Conservation (phyloP, 2,113 vertebrate genomes). For the Mobula hypostoma region DNA sequence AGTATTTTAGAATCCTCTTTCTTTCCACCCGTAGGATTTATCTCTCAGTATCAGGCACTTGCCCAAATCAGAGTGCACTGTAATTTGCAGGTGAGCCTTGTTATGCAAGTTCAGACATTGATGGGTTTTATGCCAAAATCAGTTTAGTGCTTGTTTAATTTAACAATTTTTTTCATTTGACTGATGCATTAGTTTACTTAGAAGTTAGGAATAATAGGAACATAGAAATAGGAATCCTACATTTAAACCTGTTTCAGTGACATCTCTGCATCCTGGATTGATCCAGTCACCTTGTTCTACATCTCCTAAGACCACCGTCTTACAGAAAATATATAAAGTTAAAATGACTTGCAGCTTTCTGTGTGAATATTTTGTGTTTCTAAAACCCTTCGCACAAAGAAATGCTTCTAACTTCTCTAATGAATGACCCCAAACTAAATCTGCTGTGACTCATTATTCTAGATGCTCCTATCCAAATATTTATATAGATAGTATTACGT, state of each 20-base stretch:
- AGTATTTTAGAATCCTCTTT: background rate
- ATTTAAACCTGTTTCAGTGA: background rate
- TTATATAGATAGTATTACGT: background rate
- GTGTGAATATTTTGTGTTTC: background rate
- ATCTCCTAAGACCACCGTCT: background rate
- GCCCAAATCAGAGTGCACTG: background rate
- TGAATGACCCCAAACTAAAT: background rate
- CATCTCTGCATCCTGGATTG: background rate
- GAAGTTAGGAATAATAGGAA: background rate
- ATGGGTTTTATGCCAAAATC: background rate
- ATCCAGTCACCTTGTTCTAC: background rate
- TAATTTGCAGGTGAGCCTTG: background rate
- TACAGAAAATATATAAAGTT: background rate
- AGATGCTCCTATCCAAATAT: background rate
- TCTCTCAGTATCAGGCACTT: background rate
- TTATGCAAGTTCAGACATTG: background rate
- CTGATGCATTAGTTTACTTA: background rate
- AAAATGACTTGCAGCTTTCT: background rate
- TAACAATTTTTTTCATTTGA: background rate
- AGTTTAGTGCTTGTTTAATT: background rate
- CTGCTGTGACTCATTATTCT: background rate
- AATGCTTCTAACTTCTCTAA: background rate
- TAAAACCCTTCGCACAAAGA: background rate
- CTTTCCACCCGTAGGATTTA: no score
- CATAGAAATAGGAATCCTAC: background rate